Base-by-base conservation (phyloP, 37 sponge, comb jelly and placozoan genomes). In the Cladorhizidae sp. region DNA sequence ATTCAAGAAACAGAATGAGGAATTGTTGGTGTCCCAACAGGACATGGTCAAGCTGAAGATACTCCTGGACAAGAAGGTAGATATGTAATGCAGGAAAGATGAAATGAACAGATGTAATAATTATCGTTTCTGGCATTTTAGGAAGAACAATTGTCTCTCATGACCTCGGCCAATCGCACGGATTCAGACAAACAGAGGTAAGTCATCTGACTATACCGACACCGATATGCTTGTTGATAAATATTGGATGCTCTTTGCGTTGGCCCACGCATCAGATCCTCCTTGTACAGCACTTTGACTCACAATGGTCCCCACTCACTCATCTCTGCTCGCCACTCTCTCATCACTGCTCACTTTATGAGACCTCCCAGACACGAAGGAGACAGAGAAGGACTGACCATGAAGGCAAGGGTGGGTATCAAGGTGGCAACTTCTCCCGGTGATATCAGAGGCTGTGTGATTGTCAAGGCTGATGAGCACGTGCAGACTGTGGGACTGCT, bases 401-500 rank as follows among this genome's bases (percentile, higher is more conserved):
- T 25, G 21, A 37, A 45, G 8, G 77, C 11, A 37, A 7, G 42
- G 2, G 57, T 74, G 33, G 81, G 80, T 12, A 56, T 80, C 42
- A 73, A 80, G 69, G 39, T 80, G 58, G 80, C 43, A 7, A 75
- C 69, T 23, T 43, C 18, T 37, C 35, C 70, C 28, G 49, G 57
- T 0, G 73, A 67, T 52, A 40, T 43, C 39, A 52, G 57, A 31
- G 86, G 86, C 26, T 79, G 86, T 72, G 55, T 85, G 14, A 49
- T 85, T 51, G 35, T 74, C 28, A n/a, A 54, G 20, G 28, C 35
- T 54, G 36, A 20, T 17, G 56, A 74, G 18, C 74, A 74, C 6
- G 56, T 54, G 36, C 5, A 54, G 9, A 57, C n/a, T 33, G 8
- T 25, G 7, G 62, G 77, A 2, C n/a, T 76, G 36, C 61, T 51